Percentiles rank a stretch among this genome's conserved stretches.
Evolutionary conservation across 2,113 vertebrate species (phyloP).

Genomic region (Hemiscyllium ocellatum): DNA sequence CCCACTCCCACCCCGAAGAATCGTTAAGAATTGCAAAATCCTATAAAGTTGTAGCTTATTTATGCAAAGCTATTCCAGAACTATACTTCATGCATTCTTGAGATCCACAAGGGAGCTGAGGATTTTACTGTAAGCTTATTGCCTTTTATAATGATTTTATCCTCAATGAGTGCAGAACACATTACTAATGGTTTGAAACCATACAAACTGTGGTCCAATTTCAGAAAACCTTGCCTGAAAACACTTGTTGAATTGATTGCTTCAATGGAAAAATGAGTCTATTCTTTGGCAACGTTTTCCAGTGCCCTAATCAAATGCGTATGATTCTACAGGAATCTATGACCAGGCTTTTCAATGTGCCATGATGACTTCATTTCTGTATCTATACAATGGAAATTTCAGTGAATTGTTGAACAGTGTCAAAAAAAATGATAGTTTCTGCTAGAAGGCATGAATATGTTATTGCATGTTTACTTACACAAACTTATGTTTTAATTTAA

Average conservation of each 20-base stretch:
- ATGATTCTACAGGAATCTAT: slow-evolving; percentile 14
- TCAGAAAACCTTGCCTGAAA: background rate
- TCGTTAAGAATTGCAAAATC: background rate
- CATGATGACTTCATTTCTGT: background rate
- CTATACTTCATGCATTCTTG: background rate
- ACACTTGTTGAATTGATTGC: background rate
- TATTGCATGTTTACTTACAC: background rate
- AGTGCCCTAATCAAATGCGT: background rate
- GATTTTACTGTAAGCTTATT: background rate
- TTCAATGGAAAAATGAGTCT: slow-evolving; percentile 9
- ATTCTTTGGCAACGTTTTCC: background rate
- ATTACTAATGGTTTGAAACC: background rate
- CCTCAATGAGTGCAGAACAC: background rate
- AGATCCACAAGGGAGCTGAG: too few relatives aligned
- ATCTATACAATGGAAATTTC: background rate
- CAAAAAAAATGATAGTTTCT: background rate
- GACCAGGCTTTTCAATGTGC: background rate
- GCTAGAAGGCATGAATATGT: background rate
- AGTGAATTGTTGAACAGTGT: background rate
- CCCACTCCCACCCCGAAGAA: background rate
- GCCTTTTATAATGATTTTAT: background rate
- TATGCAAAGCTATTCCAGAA: background rate
- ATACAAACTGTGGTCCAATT: background rate
- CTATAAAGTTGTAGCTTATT: background rate
- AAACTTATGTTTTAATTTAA: background rate